A percentile compares a stretch with the other conserved stretches of the same genome.
These are phyloP conservation scores for Sarcophaga carnaria DNA, from an alignment of 2,888 invertebrate species.

Conservation along the genomic window DNA sequence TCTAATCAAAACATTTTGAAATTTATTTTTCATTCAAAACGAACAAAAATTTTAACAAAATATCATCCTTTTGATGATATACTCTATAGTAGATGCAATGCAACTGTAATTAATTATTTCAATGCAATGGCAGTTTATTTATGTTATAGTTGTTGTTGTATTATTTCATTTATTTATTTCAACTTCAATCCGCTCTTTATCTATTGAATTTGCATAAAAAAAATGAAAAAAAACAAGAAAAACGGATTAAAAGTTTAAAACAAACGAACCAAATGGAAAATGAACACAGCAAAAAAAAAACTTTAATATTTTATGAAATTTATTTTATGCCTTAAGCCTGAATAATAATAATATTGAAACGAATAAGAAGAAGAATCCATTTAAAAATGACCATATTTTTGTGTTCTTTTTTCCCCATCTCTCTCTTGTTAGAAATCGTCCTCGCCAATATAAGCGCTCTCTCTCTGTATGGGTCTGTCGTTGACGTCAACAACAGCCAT, in stretches of 20 bases:
- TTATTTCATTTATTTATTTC: slow-evolving; percentile 22
- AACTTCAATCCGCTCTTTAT: neutral
- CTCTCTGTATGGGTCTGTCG: too few species aligned
- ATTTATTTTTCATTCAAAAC: neutral
- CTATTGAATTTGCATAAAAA: slow-evolving; percentile 44
- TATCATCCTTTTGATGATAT: neutral
- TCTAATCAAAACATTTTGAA: too few species aligned
- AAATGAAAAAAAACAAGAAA: slow-evolving; percentile 14
- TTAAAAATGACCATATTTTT: slow-evolving; percentile 50
- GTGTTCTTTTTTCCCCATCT: neutral
- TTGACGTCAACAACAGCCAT: too few species aligned
- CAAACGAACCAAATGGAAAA: neutral
- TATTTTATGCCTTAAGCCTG: slow-evolving; percentile 47
- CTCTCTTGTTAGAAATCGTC: slow-evolving; percentile 8
- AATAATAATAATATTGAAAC: slow-evolving; percentile 26
- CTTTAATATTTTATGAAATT: slow-evolving; percentile 49
- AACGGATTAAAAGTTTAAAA: neutral
- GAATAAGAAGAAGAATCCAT: slow-evolving; percentile 34
- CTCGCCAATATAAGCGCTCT: neutral
- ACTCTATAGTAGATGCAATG: neutral
- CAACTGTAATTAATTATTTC: slow-evolving; percentile 50
- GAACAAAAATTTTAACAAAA: neutral
- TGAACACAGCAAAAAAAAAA: neutral
- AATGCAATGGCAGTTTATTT: slow-evolving; percentile 36
- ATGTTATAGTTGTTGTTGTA: neutral